Conservation (phyloP, 53 echinoderm and acorn worm species). For the Arbacia lixula region DNA sequence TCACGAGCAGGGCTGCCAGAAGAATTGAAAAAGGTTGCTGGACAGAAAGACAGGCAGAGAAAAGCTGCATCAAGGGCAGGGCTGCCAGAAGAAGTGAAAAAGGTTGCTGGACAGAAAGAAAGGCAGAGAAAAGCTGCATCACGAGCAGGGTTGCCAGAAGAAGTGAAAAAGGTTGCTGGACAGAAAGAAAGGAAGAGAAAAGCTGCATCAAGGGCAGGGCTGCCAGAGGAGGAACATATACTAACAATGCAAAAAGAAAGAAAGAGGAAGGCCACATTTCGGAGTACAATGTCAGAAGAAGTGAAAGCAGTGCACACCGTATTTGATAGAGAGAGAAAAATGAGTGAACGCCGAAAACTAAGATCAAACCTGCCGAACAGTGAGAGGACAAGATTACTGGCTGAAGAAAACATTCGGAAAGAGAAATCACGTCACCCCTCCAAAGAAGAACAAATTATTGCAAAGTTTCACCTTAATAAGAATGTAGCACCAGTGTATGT, state of each 20-base stretch:
- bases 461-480: not conserved
- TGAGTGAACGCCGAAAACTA: not conserved
- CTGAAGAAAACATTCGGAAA: not conserved
- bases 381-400: slow-evolving; percentile 1
- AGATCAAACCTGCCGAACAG: not conserved
- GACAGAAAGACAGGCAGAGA: no score
- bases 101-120: no score
- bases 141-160: no score
- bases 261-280: not conserved
- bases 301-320: not conserved
- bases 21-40: no score
- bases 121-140: no score
- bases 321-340: not conserved
- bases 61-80: no score
- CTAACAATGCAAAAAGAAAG: not conserved
- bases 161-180: no score
- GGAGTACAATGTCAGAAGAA: not conserved
- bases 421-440: slow-evolving; percentile 8
- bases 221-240: not conserved
- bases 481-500: slow-evolving; percentile 19
- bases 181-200: no score
- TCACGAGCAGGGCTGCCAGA: no score
- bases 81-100: no score
- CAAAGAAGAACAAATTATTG: not conserved
- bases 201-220: no score